A percentile compares a stretch with the other conserved stretches of the same genome.
Evolutionary conservation across 2,797 vertebrate genomes (phyloP).

Genomic region (Petrocephalus sullivani): DNA sequence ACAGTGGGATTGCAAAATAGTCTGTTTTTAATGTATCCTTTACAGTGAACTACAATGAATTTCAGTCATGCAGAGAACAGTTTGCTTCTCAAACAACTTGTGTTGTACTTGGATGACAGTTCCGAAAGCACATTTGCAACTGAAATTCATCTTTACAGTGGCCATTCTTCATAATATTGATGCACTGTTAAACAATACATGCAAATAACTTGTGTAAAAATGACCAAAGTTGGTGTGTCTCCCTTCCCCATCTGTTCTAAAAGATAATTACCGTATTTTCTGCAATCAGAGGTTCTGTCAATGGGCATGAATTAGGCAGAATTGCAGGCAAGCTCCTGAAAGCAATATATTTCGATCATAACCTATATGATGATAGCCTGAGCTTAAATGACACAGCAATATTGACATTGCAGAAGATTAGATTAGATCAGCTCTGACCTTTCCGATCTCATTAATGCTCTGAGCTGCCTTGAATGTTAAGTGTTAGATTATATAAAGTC

Average conservation of each 20-base stretch:
- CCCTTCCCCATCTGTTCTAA: neutral
- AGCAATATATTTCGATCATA: neutral
- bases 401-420: neutral
- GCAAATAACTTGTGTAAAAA: neutral
- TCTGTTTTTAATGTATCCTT: neutral
- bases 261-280: neutral
- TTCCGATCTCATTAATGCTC: neutral
- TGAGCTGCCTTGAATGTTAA: neutral
- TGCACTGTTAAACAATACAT: neutral
- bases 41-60: neutral
- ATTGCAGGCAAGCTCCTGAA: neutral
- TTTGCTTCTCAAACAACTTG: neutral
- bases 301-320: neutral
- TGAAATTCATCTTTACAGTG: neutral
- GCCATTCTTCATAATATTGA: neutral
- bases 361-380: neutral
- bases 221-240: neutral
- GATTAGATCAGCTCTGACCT: neutral
- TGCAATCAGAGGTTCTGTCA: neutral
- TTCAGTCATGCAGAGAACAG: neutral
- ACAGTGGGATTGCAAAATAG: neutral
- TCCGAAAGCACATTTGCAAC: neutral
- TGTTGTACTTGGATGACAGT: neutral
- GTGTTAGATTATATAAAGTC: neutral
- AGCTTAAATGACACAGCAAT: neutral